phyloP scores from a whole-genome alignment of 2,888 invertebrate species.

The Tetranychus piercei region DNA sequence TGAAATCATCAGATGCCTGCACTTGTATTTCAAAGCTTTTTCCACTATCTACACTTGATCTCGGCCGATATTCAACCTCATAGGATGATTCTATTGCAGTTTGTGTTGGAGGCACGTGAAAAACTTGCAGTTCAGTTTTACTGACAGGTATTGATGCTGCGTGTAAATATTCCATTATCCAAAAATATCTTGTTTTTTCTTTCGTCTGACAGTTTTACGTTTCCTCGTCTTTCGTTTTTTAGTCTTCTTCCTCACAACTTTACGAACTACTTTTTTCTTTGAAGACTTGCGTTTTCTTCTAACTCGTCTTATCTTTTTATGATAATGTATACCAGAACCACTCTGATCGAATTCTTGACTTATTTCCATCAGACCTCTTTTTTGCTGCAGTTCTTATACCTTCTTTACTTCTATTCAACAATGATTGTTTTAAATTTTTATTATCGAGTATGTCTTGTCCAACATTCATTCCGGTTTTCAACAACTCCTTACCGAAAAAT shows the following conservation, averaged over 20 bases:
- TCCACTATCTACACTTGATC: background rate
- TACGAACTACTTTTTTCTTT: background rate
- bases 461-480: background rate
- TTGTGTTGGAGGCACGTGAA: background rate
- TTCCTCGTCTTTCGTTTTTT: background rate
- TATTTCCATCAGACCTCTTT: background rate
- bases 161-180: background rate
- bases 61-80: conserved; percentile 1
- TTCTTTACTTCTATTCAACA: background rate
- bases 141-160: background rate
- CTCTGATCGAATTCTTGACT: background rate
- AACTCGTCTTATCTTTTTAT: no score
- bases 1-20: background rate
- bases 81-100: background rate
- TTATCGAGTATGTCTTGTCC: background rate
- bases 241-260: background rate
- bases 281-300: background rate
- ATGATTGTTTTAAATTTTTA: background rate
- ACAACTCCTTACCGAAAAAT: background rate
- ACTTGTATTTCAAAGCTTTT: background rate
- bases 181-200: background rate
- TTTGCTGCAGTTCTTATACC: conserved; percentile 2
- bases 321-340: background rate
- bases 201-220: background rate
- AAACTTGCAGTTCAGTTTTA: background rate